Evolutionary conservation across 1,140 invertebrate species (phyloP).

Genomic region (Platyscapa corneri): DNA sequence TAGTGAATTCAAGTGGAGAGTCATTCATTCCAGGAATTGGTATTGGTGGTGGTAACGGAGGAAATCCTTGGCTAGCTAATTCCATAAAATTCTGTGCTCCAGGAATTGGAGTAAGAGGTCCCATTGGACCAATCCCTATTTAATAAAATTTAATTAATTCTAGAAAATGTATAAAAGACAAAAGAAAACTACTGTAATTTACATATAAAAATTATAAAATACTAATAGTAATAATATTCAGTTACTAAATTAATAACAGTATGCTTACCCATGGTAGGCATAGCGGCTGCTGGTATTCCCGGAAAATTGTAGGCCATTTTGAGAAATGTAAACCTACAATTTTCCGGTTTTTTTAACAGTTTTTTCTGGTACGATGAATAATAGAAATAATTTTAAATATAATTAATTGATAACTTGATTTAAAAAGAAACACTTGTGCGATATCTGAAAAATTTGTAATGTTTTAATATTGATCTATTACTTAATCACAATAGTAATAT

Average conservation of each 20-base stretch:
- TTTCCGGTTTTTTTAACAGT: conserved; percentile 21
- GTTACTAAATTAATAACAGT: not conserved
- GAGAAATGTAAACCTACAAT: conserved; percentile 15
- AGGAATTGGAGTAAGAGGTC: conserved; percentile 68
- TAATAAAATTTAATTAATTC: not conserved
- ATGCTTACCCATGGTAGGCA: conserved; percentile 69
- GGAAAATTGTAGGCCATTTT: conserved; percentile 74
- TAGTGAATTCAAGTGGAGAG: conserved; percentile 80
- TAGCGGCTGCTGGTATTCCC: conserved; percentile 69
- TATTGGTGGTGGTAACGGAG: conserved; percentile 68
- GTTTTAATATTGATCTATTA: no score
- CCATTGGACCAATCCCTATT: conserved; percentile 71
- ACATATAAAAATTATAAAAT: not conserved
- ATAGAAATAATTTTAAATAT: no score
- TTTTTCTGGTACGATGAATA: not conserved
- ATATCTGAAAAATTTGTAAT: not conserved
- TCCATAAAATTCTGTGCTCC: conserved; percentile 73
- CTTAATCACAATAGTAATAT: no score
- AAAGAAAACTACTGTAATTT: no score
- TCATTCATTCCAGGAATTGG: conserved; percentile 79
- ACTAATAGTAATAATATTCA: not conserved
- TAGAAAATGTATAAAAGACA: no score
- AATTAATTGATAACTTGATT: not conserved
- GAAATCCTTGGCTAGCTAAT: conserved; percentile 71
- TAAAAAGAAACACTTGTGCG: not conserved